Evolutionary conservation across 2,888 invertebrate genomes (phyloP).

Genomic region (Metacarcinus magister): DNA sequence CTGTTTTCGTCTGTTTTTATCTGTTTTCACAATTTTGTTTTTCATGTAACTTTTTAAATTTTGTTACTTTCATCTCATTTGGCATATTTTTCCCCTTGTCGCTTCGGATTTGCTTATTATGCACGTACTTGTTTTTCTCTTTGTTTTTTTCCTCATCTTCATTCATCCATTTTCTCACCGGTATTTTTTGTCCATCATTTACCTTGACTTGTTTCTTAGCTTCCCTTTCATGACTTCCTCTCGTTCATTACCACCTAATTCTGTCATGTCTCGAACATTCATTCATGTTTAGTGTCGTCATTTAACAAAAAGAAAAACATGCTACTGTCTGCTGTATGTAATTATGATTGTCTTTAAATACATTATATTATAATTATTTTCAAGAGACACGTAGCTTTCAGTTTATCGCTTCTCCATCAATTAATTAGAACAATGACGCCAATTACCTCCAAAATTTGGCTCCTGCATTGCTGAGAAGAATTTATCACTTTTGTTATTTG

Average conservation of each 20-base stretch:
- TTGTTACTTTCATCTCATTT: background rate
- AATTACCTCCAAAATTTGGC: constrained; percentile 57
- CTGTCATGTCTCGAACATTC: constrained; percentile 26
- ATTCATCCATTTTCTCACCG: background rate
- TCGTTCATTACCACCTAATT: background rate
- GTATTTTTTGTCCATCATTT: background rate
- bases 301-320: constrained; percentile 11
- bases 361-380: background rate
- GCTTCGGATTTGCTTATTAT: background rate
- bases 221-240: background rate
- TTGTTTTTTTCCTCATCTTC: background rate
- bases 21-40: background rate
- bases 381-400: background rate
- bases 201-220: background rate
- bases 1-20: constrained; percentile 22
- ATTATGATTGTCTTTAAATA: background rate
- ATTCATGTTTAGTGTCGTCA: background rate
- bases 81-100: background rate
- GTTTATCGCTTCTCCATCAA: constrained; percentile 10
- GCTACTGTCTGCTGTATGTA: background rate
- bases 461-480: background rate
- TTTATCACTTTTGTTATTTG: constrained; percentile 37
- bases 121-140: background rate
- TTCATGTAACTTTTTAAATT: background rate
- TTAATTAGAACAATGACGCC: constrained; percentile 54